Conservation (phyloP, 2,113 vertebrate species). For the Corythornis madagascariensis region DNA sequence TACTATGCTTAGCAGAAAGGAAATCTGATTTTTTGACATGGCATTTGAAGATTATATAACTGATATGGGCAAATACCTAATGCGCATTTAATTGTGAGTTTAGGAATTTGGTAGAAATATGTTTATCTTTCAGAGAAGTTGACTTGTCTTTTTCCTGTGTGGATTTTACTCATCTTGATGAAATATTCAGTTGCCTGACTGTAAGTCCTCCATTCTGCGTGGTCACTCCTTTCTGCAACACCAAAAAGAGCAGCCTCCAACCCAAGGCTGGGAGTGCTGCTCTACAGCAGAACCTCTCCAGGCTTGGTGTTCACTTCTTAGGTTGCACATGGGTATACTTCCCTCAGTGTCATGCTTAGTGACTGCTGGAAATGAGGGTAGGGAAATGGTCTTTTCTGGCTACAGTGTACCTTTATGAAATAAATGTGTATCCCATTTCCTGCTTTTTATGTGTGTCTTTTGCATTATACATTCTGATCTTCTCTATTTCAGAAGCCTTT, state of each 20-base stretch:
- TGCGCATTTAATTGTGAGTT: not conserved
- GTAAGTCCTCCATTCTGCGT: not conserved
- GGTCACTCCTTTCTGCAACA: not conserved
- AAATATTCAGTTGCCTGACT: not conserved
- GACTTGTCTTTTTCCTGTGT: not conserved
- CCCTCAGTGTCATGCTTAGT: not conserved
- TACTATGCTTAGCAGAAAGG: not conserved
- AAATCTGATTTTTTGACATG: not conserved
- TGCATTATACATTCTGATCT: not conserved
- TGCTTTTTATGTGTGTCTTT: not conserved
- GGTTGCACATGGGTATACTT: not conserved
- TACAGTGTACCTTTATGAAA: not conserved
- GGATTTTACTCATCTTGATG: not conserved
- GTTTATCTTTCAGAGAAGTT: not conserved
- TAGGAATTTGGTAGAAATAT: not conserved
- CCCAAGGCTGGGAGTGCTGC: not conserved
- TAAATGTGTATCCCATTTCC: not conserved
- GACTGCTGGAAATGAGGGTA: not conserved
- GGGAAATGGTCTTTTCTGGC: not conserved
- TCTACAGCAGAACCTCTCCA: not conserved
- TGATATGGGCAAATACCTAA: not conserved
- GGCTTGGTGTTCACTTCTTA: not conserved
- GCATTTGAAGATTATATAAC: not conserved
- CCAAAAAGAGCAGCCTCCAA: not conserved
- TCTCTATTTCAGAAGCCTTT: not conserved